Evolutionary conservation across 2,888 invertebrate species (phyloP), one percentile per base, ranked within the genome.

Genomic region (Cataglyphis cursor): DNA sequence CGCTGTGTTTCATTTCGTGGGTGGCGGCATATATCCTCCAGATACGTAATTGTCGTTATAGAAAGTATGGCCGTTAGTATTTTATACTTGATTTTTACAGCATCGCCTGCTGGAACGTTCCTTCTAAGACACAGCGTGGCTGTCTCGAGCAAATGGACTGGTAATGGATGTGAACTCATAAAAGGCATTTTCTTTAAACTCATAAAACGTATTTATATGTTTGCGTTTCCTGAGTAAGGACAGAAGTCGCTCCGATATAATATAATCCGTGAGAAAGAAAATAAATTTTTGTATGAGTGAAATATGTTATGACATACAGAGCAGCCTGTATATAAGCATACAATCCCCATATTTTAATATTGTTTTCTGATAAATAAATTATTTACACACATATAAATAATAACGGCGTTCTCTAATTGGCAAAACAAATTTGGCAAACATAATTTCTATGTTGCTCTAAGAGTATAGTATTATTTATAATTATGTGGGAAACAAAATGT

Each of bases 31-130:
- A 28, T 48, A 76, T 51, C n/a, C n/a, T 51, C 15, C 44, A 51
- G 31, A 72, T 78, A 59, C 18, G 44, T 80, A 80, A 80, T 80
- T 70, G 72, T 78, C 57, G 59, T 59, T 73, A 57, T 15, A 73
- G 21, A 4, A 78, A 18, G 18, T 12, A 61, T 59, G 59, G 12
- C n/a, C 21, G 31, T 35, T 38, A 18, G 35, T 59, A 44, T 59
- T 59, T 78, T 31, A 59, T 72, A 59, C 31, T 72, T 35, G 35
- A 44, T 57, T 70, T 78, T 78, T 78, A 78, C 41, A 31, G 28
- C 72, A n/a, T 18, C 8, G 9, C 10, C 21, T 18, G 21, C 10
- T 35, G 48, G 35, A 66, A 48, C 44, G 18, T 8, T 65, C 28
- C 24, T 57, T 35, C 18, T 3, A 21, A 68, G 21, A 54, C 21